Evolutionary conservation across 2,113 vertebrate genomes (phyloP), one percentile per base, ranked within the genome.

Genomic region (Lagenorhynchus albirostris): DNA sequence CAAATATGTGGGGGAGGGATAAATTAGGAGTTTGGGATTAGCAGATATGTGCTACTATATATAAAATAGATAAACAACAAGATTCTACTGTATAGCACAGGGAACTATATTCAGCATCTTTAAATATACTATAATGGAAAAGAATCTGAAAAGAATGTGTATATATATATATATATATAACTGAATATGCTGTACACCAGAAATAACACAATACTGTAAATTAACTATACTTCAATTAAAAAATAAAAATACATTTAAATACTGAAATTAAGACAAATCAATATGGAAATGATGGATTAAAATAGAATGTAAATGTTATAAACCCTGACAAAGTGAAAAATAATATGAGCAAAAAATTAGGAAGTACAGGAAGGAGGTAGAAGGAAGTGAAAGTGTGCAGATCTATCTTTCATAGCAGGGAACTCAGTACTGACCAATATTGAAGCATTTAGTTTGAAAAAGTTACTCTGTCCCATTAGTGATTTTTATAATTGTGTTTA

Each of bases 401-500:
- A 62, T 84, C 20, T 67, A 26, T 41, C 12, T 44, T 87, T 31
- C 68, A 20, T 29, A 33, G 17, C 18, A 73, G 38, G 65, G 33
- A 92, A 67, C 47, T 80, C 50, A 79, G 47, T 67, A 79, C 33
- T 83, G 58, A 50, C 13, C 41, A 76, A 33, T 41, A 76, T 0
- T 88, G 89, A 83, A 93, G 67, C 20, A 71, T 6, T 20, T 36
- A 77, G 31, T 89, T 85, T 47, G 74, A 91, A 83, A 95, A 94
- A 79, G 53, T 86, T 31, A 67, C 33, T 79, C 65, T 80, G 47
- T 63, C 41, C 21, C 81, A 85, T n/a, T 70, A 84, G 60, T 31
- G n/a, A 73, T 41, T 80, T 88, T 71, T 90, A 87, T 83, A 6
- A 71, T 87, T 93, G 86, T 70, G n/a, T 88, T 94, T 93, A 91